Conservation (phyloP, 2,113 vertebrate species). For the Echinops telfairi region DNA sequence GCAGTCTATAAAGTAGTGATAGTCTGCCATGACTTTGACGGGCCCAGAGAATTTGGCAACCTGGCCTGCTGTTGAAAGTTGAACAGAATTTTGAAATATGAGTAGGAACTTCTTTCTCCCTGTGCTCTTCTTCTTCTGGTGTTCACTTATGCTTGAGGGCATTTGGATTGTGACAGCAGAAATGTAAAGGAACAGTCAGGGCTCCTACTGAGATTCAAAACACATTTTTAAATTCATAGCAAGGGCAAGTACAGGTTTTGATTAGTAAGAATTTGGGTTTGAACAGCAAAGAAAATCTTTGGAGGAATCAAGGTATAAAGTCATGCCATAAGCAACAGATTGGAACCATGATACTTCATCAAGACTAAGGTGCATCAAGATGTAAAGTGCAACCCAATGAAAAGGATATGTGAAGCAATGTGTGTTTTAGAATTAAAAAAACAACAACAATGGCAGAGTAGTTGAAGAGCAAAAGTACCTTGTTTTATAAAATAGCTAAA, state of each 20-base stretch:
- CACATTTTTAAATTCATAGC: constrained; percentile 24
- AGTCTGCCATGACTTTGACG: neutral
- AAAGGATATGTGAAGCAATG: constrained; percentile 29
- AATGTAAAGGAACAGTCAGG: constrained; percentile 33
- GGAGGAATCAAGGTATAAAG: neutral
- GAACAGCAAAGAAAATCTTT: constrained; percentile 58
- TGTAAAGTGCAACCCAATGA: neutral
- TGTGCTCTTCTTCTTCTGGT: neutral
- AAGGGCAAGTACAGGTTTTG: constrained; percentile 30
- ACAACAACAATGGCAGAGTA: neutral
- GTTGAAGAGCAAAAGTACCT: neutral
- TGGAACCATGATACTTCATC: neutral
- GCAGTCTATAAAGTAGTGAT: neutral
- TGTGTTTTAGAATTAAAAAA: neutral
- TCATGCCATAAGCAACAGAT: constrained; percentile 5
- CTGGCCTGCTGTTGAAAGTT: constrained; percentile 42
- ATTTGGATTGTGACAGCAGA: constrained; percentile 52
- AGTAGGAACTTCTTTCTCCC: constrained; percentile 36
- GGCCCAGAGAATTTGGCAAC: constrained; percentile 25
- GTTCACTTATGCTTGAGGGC: constrained; percentile 29
- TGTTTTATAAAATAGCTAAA: neutral
- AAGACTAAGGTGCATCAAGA: neutral
- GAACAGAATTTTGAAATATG: constrained; percentile 56
- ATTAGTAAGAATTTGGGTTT: constrained; percentile 41
- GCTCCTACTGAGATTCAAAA: neutral